phyloP scores from a whole-genome alignment of 2,113 vertebrate genomes.

The Actenoides hombroni region DNA sequence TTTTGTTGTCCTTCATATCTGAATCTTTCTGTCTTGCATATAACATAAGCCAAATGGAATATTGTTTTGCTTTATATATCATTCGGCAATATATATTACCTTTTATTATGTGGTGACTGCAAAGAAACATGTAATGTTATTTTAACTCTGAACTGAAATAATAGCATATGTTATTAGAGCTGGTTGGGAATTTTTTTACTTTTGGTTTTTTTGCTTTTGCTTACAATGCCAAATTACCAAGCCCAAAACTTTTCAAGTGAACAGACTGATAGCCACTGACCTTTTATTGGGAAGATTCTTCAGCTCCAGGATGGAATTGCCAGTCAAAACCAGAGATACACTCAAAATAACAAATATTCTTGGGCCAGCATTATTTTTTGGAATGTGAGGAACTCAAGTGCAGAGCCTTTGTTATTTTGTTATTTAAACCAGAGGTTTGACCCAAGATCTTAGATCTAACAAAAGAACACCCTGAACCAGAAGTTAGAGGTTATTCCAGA shows the following conservation, averaged over 20 bases:
- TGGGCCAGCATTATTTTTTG: not conserved
- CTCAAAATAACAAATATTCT: not conserved
- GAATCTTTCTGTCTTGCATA: not conserved
- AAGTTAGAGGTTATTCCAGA: not conserved
- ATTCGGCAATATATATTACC: not conserved
- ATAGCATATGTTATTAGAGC: slow-evolving; percentile 25
- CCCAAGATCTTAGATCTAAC: not conserved
- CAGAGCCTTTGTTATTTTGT: not conserved
- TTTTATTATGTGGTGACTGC: not conserved
- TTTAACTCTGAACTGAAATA: slow-evolving; percentile 11
- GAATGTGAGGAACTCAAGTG: not conserved
- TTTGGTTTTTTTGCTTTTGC: not conserved
- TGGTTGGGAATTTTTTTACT: slow-evolving; percentile 50
- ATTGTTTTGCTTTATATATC: slow-evolving; percentile 4
- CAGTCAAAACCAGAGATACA: not conserved
- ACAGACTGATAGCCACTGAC: not conserved
- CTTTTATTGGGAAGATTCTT: not conserved
- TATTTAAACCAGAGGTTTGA: not conserved
- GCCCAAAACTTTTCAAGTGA: not conserved
- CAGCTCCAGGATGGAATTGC: not conserved
- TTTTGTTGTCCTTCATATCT: not conserved
- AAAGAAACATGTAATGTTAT: slow-evolving; percentile 5
- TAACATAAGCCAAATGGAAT: not conserved
- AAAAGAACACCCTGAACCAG: not conserved
- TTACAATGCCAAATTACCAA: not conserved